phyloP scores from a whole-genome alignment of 2,888 invertebrate genomes.

The Bruchidius siliquastri region DNA sequence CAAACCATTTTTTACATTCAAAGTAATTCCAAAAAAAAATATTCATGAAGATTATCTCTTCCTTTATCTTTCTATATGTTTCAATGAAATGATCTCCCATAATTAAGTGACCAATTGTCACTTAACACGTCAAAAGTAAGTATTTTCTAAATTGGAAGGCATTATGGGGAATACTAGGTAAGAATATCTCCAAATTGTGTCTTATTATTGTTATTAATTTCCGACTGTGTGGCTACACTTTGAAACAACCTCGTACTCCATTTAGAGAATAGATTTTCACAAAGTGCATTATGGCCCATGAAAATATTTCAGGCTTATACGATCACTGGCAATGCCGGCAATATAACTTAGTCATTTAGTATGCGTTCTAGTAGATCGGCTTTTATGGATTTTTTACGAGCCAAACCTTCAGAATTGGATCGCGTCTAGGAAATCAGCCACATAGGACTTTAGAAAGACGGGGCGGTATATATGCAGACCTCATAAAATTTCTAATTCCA shows the following conservation, averaged over 20 bases:
- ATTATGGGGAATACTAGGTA: no score
- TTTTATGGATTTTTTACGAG: constrained; percentile 40
- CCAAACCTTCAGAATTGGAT: constrained; percentile 31
- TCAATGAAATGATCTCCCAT: no score
- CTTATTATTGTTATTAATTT: no score
- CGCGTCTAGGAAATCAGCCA: constrained; percentile 30
- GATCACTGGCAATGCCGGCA: constrained; percentile 32
- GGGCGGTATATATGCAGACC: constrained; percentile 18
- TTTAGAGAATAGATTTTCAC: neutral
- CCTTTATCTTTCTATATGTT: no score
- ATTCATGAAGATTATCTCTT: no score
- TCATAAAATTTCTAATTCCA: constrained; percentile 19
- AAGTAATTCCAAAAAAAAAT: no score
- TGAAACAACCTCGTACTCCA: neutral
- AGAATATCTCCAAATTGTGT: no score
- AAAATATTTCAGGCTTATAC: constrained; percentile 31
- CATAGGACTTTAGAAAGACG: constrained; percentile 19
- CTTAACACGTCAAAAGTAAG: no score
- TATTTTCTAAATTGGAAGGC: no score
- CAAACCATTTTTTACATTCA: no score
- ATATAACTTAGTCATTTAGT: constrained; percentile 35
- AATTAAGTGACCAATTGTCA: no score
- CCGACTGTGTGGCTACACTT: neutral
- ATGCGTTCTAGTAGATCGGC: constrained; percentile 41
- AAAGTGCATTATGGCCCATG: constrained; percentile 12